These are phyloP conservation scores for Chrysemys picta DNA, from an alignment of 2,113 vertebrate genomes.

Conservation along the genomic window DNA sequence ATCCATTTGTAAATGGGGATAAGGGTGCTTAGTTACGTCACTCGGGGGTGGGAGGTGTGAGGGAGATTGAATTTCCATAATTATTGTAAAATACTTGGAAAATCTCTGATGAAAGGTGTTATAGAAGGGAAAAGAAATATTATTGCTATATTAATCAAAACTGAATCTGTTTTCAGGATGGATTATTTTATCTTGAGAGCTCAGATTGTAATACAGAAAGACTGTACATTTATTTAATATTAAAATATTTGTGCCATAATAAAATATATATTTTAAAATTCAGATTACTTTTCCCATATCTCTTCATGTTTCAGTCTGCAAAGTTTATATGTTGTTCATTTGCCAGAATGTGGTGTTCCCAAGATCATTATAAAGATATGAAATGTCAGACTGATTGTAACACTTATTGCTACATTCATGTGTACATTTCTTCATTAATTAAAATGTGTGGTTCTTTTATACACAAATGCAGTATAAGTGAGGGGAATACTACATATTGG, in stretches of 20 bases:
- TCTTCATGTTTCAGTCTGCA: neutral
- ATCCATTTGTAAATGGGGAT: neutral
- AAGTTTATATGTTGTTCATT: neutral
- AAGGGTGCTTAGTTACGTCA: neutral
- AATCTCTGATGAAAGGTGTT: neutral
- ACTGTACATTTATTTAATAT: neutral
- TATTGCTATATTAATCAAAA: neutral
- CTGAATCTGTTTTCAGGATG: constrained; percentile 5
- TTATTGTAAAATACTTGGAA: constrained; percentile 1
- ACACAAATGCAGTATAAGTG: neutral
- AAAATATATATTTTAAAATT: neutral
- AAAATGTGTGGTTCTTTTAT: neutral
- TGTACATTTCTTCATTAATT: neutral
- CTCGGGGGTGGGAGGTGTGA: too few relatives aligned
- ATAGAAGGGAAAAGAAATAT: neutral
- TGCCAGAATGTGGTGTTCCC: neutral
- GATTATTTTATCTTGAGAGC: constrained; percentile 8
- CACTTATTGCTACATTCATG: neutral
- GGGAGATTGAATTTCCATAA: neutral
- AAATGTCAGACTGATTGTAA: neutral
- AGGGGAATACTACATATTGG: neutral
- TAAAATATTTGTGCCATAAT: constrained; percentile 20
- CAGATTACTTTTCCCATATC: neutral
- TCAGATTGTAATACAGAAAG: neutral
- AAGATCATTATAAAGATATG: neutral